Conservation (phyloP, 2,797 vertebrate species). For the Gadopsis bispinosus region DNA sequence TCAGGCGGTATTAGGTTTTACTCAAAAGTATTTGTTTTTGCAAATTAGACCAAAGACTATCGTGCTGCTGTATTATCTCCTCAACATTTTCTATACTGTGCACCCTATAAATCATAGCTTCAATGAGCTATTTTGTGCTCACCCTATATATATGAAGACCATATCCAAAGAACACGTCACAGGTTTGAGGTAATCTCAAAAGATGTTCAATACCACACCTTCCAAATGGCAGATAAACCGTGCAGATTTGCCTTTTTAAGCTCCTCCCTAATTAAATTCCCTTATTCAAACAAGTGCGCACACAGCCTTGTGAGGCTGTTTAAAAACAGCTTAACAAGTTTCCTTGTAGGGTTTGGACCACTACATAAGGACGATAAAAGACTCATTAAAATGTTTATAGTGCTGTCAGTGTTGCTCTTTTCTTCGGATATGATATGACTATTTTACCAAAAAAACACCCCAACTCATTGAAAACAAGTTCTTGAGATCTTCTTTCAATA, state of each 20-base stretch:
- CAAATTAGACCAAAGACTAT: not conserved
- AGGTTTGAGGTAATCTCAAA: not conserved
- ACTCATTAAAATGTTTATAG: constrained; percentile 1
- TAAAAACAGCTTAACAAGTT: constrained; percentile 48
- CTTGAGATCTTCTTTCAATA: too few species aligned
- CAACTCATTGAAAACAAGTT: too few species aligned
- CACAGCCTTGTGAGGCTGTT: constrained; percentile 32
- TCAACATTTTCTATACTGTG: not conserved
- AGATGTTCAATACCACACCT: not conserved
- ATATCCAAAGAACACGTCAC: not conserved
- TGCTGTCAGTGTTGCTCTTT: not conserved
- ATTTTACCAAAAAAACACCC: too few species aligned
- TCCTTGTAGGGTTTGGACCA: not conserved
- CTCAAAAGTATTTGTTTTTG: not conserved
- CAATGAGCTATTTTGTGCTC: not conserved
- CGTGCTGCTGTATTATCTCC: not conserved
- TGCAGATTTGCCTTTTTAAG: constrained; percentile 27
- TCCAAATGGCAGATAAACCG: constrained; percentile 30
- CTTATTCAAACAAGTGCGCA: constrained; percentile 50
- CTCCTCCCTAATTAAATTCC: constrained; percentile 35
- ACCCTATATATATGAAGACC: not conserved
- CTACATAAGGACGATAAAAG: not conserved
- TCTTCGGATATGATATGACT: too few species aligned
- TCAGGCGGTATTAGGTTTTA: too few species aligned
- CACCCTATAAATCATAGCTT: not conserved